phyloP scores from a whole-genome alignment of 2,888 invertebrate genomes.

The Sceliomorpha sp. region DNA sequence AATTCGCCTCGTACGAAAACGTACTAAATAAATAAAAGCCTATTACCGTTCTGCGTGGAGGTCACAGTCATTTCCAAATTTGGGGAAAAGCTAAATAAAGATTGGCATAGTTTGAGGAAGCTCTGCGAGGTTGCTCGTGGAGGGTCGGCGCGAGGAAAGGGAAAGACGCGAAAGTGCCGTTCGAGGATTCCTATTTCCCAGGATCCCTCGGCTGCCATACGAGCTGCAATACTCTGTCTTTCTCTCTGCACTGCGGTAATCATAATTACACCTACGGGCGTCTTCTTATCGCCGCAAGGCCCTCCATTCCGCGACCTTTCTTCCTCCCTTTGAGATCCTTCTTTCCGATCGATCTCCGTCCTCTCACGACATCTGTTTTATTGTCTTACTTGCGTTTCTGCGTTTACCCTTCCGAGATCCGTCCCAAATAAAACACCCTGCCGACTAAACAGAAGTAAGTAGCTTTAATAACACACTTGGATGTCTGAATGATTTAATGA shows the following conservation, averaged over 20 bases:
- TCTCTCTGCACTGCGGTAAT: constrained; percentile 75
- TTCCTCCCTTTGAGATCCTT: constrained; percentile 56
- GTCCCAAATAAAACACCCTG: too few relatives aligned
- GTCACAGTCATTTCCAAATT: constrained; percentile 34
- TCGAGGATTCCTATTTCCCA: constrained; percentile 78
- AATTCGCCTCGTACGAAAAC: too few relatives aligned
- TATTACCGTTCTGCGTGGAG: constrained; percentile 1
- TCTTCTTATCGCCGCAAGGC: constrained; percentile 71
- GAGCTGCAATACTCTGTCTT: constrained; percentile 73
- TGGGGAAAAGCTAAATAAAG: constrained; percentile 41
- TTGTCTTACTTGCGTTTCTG: neutral
- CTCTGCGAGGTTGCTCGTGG: constrained; percentile 56
- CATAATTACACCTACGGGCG: constrained; percentile 78
- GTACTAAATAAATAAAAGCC: too few relatives aligned
- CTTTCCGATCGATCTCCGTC: constrained; percentile 34
- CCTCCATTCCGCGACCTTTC: constrained; percentile 58
- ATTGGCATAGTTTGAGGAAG: constrained; percentile 33
- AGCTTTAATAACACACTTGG: too few relatives aligned
- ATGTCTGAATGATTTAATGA: too few relatives aligned
- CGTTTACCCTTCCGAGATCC: too few relatives aligned
- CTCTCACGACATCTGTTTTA: constrained; percentile 4
- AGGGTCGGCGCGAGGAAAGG: constrained; percentile 51
- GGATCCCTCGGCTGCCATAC: constrained; percentile 76
- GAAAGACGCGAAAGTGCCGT: constrained; percentile 74
- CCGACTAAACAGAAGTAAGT: too few relatives aligned